A percentile compares a stretch with the other conserved stretches of the same genome.
These are phyloP conservation scores for Larimichthys crocea DNA, from an alignment of 2,113 vertebrate genomes.

Conservation along the genomic window DNA sequence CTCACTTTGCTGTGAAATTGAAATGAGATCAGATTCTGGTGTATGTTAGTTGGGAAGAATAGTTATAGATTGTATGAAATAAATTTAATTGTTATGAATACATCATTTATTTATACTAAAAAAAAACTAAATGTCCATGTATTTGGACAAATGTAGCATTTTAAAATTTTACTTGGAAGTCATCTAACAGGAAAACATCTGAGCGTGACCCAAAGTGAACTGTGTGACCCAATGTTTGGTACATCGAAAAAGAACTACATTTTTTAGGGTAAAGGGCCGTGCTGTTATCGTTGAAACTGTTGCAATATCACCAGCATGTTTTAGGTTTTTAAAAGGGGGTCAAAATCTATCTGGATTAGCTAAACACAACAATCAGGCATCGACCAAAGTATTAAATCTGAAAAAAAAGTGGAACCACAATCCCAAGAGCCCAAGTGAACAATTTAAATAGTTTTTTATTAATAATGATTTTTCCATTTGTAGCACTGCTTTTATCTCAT, in stretches of 20 bases:
- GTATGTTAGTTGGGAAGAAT: neutral
- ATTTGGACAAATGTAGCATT: neutral
- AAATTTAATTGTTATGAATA: no score
- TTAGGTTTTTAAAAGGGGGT: neutral
- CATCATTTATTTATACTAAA: neutral
- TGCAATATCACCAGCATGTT: neutral
- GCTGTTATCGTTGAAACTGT: neutral
- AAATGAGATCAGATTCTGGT: no score
- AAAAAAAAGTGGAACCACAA: neutral
- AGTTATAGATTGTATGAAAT: neutral
- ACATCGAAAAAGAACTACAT: neutral
- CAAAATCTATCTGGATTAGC: neutral
- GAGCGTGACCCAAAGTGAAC: conserved; percentile 23
- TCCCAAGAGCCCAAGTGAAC: conserved; percentile 25
- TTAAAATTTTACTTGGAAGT: neutral
- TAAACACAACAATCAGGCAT: neutral
- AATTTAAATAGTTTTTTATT: conserved; percentile 81
- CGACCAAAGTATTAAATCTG: neutral
- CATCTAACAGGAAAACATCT: neutral
- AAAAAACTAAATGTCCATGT: no score
- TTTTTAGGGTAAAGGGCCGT: conserved; percentile 2
- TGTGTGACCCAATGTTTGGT: neutral
- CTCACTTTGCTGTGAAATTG: neutral
- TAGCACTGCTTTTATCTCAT: conserved; percentile 66
- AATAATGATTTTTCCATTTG: conserved; percentile 79